Percentiles rank a stretch among this genome's conserved stretches.
Conservation (phyloP, 1,140 invertebrate species). For the Papilio helenus region DNA sequence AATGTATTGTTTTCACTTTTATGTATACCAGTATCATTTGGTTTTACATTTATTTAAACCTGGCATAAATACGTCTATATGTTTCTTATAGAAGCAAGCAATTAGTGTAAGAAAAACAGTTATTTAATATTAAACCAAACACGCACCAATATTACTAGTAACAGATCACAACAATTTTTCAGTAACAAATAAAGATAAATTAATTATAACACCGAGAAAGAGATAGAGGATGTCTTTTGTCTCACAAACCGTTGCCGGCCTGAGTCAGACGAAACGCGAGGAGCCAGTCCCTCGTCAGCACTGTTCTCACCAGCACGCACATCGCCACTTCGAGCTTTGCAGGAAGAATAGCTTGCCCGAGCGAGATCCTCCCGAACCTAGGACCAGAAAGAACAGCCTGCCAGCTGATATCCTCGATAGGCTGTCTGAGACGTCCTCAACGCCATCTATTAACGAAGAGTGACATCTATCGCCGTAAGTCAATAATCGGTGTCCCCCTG, state of each 20-base stretch:
- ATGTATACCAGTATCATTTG: neutral
- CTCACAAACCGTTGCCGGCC: constrained; percentile 74
- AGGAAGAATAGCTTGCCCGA: constrained; percentile 77
- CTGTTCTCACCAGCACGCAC: constrained; percentile 75
- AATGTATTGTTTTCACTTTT: neutral
- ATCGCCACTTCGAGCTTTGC: constrained; percentile 66
- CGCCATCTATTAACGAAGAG: constrained; percentile 63
- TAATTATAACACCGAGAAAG: constrained; percentile 6
- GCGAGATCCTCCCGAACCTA: constrained; percentile 74
- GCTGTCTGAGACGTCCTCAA: constrained; percentile 57
- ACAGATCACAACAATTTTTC: neutral
- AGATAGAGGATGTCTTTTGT: constrained; percentile 71
- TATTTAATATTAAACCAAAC: neutral
- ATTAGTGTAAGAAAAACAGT: neutral
- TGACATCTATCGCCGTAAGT: constrained; percentile 79
- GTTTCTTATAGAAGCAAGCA: neutral
- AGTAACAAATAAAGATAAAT: constrained; percentile 8
- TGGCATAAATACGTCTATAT: neutral
- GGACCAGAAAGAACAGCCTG: constrained; percentile 77
- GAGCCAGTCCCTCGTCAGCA: constrained; percentile 71
- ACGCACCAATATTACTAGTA: neutral
- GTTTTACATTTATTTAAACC: neutral
- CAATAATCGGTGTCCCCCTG: constrained; percentile 67
- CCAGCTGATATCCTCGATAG: constrained; percentile 73
- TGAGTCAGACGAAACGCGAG: constrained; percentile 68